These are phyloP conservation scores for Oreochromis spilurus DNA, from an alignment of 2,113 vertebrate species.

Conservation along the genomic window DNA sequence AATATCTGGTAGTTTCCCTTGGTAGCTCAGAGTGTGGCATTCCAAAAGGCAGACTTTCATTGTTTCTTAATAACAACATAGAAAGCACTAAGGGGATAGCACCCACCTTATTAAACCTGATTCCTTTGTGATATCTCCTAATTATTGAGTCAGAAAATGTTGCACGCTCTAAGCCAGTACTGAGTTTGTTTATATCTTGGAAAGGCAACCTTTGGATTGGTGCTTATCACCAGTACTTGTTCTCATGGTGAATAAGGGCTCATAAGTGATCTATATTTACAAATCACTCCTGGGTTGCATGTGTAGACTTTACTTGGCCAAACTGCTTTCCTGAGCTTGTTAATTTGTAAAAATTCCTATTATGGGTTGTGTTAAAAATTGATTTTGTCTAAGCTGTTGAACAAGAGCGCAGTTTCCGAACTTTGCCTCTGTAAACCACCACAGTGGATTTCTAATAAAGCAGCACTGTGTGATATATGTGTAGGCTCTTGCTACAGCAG, in stretches of 20 bases:
- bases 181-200: neutral
- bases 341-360: neutral
- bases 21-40: neutral
- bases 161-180: neutral
- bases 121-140: neutral
- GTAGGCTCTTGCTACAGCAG: neutral
- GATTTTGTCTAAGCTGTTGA: neutral
- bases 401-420: neutral
- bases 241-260: neutral
- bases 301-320: neutral
- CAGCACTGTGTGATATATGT: neutral
- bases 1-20: neutral
- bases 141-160: neutral
- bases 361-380: neutral
- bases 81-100: neutral
- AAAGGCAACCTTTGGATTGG: slow-evolving; percentile 50
- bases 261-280: neutral
- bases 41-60: neutral
- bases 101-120: neutral
- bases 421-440: neutral
- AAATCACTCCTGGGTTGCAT: neutral
- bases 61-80: neutral
- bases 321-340: neutral
- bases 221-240: slow-evolving; percentile 19
- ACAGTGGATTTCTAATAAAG: neutral